Percentiles rank a stretch among this genome's conserved stretches.
These are phyloP conservation scores for Empidonax alnorum DNA, from an alignment of 2,113 vertebrate genomes.

Conservation along the genomic window DNA sequence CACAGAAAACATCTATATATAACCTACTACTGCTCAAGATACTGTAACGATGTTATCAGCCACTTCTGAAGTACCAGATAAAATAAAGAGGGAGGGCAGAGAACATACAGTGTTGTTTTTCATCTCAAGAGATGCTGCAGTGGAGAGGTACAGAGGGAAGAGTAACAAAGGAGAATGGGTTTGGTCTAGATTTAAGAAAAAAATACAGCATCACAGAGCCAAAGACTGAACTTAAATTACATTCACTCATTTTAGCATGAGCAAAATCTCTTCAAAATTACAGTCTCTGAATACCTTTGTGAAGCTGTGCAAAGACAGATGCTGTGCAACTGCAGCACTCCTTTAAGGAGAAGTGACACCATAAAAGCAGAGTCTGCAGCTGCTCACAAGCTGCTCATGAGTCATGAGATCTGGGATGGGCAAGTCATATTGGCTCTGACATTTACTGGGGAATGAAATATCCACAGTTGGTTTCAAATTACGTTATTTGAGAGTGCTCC, in stretches of 20 bases:
- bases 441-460: conserved; percentile 50
- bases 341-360: background rate
- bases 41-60: background rate
- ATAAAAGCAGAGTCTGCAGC: conserved; percentile 30
- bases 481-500: background rate
- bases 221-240: background rate
- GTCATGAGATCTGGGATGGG: conserved; percentile 32
- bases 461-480: conserved; percentile 36
- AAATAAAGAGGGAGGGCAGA: background rate
- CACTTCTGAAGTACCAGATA: background rate
- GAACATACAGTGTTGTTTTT: background rate
- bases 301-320: background rate
- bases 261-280: background rate
- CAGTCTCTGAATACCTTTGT: background rate
- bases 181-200: background rate
- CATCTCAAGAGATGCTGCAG: background rate
- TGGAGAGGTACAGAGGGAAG: background rate
- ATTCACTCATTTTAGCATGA: background rate
- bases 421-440: conserved; percentile 43
- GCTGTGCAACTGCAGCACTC: background rate
- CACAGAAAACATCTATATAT: background rate
- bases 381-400: conserved; percentile 24
- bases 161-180: background rate
- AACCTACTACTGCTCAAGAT: background rate
- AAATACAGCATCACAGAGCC: background rate